A percentile compares a stretch with the other conserved stretches of the same genome.
Evolutionary conservation across 92 coral and sea anemone genomes (phyloP).

Genomic region (Metridium senile): DNA sequence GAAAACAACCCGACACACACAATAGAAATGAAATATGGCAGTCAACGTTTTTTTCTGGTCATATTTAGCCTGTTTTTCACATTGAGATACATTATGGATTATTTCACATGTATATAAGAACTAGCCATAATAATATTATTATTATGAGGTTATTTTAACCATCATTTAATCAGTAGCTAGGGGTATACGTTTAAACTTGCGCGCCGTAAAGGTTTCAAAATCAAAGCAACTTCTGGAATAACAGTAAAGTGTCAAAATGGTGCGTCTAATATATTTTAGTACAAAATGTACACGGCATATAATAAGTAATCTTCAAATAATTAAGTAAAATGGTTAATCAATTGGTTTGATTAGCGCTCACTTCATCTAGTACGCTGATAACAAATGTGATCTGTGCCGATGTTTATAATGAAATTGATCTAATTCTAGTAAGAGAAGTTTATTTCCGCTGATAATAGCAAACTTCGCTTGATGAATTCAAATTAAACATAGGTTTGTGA

Average conservation of each 20-base stretch:
- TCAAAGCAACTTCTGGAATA: background rate
- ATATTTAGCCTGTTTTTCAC: no score
- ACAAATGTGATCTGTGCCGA: background rate
- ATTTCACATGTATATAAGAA: no score
- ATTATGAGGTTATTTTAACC: no score
- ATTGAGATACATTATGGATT: no score
- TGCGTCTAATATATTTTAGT: no score
- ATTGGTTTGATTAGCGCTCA: background rate
- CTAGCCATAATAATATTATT: no score
- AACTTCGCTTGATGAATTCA: constrained; percentile 1
- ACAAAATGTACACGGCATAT: background rate
- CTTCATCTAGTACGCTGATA: background rate
- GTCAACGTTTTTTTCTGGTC: no score
- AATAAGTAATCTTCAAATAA: background rate
- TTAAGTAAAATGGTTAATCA: background rate
- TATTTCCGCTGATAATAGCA: constrained; percentile 4
- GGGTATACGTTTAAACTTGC: no score
- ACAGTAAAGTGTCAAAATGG: no score
- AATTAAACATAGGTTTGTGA: constrained; percentile 26
- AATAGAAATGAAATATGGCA: constrained; percentile 12
- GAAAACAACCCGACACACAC: no score
- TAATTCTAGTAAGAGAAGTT: background rate
- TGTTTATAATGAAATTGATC: constrained; percentile 1
- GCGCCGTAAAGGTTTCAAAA: no score
- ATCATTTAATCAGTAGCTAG: no score